Evolutionary conservation across 2,888 invertebrate genomes (phyloP).

Genomic region (Trichogramma evanescens): DNA sequence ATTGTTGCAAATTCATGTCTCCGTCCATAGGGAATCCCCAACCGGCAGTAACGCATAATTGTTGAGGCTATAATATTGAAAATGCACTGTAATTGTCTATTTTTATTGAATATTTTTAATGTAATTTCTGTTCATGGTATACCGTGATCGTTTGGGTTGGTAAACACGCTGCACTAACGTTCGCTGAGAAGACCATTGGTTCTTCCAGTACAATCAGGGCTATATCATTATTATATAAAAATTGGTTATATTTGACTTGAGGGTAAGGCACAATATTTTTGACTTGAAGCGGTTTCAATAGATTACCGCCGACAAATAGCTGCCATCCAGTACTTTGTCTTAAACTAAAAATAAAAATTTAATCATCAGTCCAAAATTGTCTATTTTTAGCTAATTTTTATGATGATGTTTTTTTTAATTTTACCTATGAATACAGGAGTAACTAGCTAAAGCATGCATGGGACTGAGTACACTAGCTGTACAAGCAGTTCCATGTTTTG

Average conservation of each 20-base stretch:
- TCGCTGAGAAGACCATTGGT: slow-evolving; percentile 50
- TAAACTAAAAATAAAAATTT: slow-evolving; percentile 26
- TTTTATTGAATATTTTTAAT: neutral
- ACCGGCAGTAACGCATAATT: slow-evolving; percentile 55
- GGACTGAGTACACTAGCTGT: slow-evolving; percentile 46
- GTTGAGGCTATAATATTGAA: slow-evolving; percentile 41
- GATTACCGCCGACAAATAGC: slow-evolving; percentile 37
- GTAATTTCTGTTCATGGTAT: neutral
- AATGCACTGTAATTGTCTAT: neutral
- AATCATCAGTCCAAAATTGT: neutral
- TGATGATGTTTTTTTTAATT: neutral
- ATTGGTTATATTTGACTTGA: slow-evolving; percentile 55
- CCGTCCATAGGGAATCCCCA: slow-evolving; percentile 51
- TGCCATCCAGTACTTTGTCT: slow-evolving; percentile 40
- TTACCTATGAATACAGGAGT: slow-evolving; percentile 44
- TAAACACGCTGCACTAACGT: slow-evolving; percentile 55
- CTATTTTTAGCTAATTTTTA: neutral
- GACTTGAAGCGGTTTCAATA: slow-evolving; percentile 37
- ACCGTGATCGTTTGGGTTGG: slow-evolving; percentile 45
- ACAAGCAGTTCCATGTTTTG: slow-evolving; percentile 40
- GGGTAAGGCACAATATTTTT: slow-evolving; percentile 52
- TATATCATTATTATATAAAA: slow-evolving; percentile 55
- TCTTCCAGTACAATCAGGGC: slow-evolving; percentile 52
- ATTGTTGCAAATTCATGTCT: slow-evolving; percentile 47
- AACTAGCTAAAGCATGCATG: slow-evolving; percentile 44